A percentile compares a stretch with the other conserved stretches of the same genome.
These are phyloP conservation scores for Lithophane ornitopus DNA, from an alignment of 2,888 invertebrate species.

Conservation along the genomic window DNA sequence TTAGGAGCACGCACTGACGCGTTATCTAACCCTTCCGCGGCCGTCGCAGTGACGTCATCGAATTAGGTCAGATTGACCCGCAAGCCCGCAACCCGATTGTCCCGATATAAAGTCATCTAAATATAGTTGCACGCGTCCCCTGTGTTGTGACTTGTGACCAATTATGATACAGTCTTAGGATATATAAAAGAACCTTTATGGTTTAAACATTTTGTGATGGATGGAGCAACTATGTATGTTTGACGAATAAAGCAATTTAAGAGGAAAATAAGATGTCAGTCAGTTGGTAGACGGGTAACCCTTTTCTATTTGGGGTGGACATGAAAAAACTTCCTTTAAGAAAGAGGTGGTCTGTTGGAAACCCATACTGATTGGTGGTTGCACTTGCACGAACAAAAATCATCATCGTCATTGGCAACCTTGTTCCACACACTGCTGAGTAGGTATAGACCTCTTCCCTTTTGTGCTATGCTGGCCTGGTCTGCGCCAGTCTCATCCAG, in stretches of 20 bases:
- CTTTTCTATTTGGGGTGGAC: neutral
- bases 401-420: too few relatives aligned
- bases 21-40: constrained; percentile 65
- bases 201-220: neutral
- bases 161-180: constrained; percentile 13
- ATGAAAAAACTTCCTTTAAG: too few relatives aligned
- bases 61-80: constrained; percentile 77
- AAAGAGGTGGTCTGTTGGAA: too few relatives aligned
- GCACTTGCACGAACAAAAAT: neutral
- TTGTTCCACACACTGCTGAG: too few relatives aligned
- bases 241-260: neutral
- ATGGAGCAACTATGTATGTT: neutral
- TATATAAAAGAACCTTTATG: neutral
- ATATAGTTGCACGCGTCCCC: constrained; percentile 72
- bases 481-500: too few relatives aligned
- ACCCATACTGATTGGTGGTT: neutral
- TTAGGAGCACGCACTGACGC: constrained; percentile 59
- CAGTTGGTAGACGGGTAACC: neutral
- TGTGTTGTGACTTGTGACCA: constrained; percentile 38
- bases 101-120: constrained; percentile 72
- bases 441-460: too few relatives aligned
- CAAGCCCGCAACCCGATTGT: constrained; percentile 74
- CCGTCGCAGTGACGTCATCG: constrained; percentile 74
- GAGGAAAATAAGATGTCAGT: constrained; percentile 2
- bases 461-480: too few relatives aligned